Conservation (phyloP, 2,797 vertebrate species). For the Zalophus californianus region DNA sequence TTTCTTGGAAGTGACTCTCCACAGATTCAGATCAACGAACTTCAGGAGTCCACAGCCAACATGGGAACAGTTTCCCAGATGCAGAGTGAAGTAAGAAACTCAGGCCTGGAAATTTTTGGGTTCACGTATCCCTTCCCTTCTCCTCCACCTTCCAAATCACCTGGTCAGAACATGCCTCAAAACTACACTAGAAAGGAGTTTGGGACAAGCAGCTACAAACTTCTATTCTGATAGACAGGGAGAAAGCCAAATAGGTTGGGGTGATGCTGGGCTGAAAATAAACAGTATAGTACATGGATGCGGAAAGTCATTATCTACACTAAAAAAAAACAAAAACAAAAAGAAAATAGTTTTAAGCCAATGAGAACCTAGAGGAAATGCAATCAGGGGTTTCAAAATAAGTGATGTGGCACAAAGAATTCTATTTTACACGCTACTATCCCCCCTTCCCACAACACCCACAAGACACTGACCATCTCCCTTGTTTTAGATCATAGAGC, state of each 20-base stretch:
- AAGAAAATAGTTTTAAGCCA: no score
- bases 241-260: background rate
- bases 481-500: background rate
- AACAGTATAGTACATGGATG: background rate
- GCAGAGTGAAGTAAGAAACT: background rate
- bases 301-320: background rate
- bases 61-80: background rate
- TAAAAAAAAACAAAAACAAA: no score
- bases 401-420: background rate
- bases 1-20: background rate
- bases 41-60: background rate
- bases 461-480: rapidly evolving
- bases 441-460: background rate
- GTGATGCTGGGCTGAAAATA: background rate
- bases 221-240: background rate
- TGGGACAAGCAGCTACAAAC: background rate
- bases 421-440: rapidly evolving
- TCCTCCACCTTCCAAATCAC: background rate
- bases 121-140: background rate
- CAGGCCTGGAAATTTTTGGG: background rate
- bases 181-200: background rate
- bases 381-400: background rate
- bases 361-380: no score
- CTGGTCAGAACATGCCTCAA: background rate
- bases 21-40: background rate